Percentiles rank a stretch among this genome's conserved stretches.
Conservation (phyloP, 2,113 vertebrate species). For the Spheniscus mendiculus region DNA sequence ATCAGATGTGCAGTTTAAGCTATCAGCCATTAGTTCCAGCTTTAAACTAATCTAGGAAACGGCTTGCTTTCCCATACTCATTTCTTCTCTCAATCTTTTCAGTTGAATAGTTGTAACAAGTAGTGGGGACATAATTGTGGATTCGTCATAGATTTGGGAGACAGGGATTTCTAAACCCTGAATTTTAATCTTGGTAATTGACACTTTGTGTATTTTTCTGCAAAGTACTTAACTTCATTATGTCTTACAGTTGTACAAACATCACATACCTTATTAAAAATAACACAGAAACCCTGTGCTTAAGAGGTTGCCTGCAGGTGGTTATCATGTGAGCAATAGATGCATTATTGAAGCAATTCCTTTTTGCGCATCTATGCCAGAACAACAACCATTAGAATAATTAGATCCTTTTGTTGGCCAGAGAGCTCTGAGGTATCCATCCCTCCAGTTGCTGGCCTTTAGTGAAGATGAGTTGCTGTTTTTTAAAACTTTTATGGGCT, state of each 20-base stretch:
- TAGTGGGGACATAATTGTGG: background rate
- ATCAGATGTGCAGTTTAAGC: background rate
- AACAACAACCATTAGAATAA: background rate
- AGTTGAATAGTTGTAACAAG: background rate
- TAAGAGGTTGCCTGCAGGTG: background rate
- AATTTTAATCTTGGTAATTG: background rate
- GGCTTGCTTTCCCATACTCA: background rate
- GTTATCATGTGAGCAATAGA: background rate
- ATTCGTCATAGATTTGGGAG: background rate
- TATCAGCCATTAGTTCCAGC: background rate
- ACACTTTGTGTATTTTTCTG: background rate
- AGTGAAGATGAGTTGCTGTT: background rate
- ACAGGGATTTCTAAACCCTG: background rate
- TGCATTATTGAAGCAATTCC: background rate
- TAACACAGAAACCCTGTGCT: background rate
- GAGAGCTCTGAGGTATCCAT: background rate
- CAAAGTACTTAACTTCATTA: background rate
- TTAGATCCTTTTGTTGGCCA: background rate
- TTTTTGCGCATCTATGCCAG: background rate
- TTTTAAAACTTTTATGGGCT: conserved; percentile 46
- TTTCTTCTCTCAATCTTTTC: background rate
- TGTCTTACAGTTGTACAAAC: background rate
- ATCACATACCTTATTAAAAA: background rate
- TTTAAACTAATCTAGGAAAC: conserved; percentile 19
- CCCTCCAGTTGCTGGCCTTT: background rate